Percentiles rank a stretch among this genome's conserved stretches.
These are phyloP conservation scores for Irena cyanogastra DNA, from an alignment of 2,113 vertebrate genomes.

Conservation along the genomic window DNA sequence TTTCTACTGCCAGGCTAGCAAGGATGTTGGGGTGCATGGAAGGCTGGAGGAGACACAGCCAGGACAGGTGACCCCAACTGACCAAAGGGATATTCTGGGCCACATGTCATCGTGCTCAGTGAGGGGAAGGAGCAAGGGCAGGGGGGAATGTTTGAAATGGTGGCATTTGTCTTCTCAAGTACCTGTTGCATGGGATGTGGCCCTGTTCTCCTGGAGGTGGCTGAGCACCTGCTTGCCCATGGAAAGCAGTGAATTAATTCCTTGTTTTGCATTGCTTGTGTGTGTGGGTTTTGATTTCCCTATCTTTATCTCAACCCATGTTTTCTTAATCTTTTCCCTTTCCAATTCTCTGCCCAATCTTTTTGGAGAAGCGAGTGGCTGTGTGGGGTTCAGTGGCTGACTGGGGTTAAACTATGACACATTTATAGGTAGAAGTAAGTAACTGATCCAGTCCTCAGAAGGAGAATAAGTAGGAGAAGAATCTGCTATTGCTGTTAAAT, in stretches of 20 bases:
- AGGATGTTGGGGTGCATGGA: not conserved
- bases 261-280: not conserved
- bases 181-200: rapidly evolving
- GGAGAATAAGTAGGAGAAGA: not conserved
- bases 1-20: not conserved
- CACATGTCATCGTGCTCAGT: not conserved
- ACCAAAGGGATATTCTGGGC: not conserved
- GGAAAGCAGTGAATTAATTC: not conserved
- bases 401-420: not conserved
- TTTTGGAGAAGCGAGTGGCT: not conserved
- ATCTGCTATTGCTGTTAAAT: not conserved
- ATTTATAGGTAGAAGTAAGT: not conserved
- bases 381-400: rapidly evolving
- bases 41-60: not conserved
- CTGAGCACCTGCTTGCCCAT: not conserved
- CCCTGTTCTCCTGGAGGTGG: not conserved
- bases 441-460: not conserved
- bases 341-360: too few species aligned
- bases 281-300: not conserved
- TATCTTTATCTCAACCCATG: not conserved
- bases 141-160: not conserved
- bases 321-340: not conserved
- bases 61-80: not conserved
- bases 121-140: not conserved
- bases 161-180: not conserved